Percentiles rank a stretch among this genome's conserved stretches.
Evolutionary conservation across 2,888 invertebrate species (phyloP).

Genomic region (Drosophila histrio): DNA sequence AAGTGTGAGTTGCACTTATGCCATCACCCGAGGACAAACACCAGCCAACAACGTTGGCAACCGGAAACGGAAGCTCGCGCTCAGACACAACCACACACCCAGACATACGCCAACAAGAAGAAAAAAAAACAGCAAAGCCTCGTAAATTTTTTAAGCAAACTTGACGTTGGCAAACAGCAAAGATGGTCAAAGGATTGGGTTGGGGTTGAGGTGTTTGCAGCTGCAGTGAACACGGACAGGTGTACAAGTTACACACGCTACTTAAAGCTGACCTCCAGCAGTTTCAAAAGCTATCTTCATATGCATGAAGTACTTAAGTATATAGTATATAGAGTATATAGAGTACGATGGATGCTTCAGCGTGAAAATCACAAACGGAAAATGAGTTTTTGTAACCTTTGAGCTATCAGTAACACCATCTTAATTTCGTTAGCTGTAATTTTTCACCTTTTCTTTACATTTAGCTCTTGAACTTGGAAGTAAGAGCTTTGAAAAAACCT

Average conservation of each 20-base stretch:
- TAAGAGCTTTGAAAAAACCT: background rate
- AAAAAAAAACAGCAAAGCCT: slow-evolving; percentile 12
- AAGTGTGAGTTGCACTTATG: slow-evolving; percentile 26
- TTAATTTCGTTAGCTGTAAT: background rate
- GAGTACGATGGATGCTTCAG: background rate
- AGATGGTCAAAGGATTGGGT: background rate
- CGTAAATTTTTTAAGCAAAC: slow-evolving; percentile 44
- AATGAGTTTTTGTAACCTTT: background rate
- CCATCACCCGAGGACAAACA: slow-evolving; percentile 9
- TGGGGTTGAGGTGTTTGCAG: background rate
- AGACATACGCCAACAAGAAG: background rate
- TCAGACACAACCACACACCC: slow-evolving; percentile 5
- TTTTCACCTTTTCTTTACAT: background rate
- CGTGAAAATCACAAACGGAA: background rate
- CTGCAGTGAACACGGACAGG: slow-evolving; percentile 5
- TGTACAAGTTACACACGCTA: background rate
- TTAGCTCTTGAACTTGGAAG: background rate
- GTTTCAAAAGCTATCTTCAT: background rate
- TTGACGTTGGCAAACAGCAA: slow-evolving; percentile 24
- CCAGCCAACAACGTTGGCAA: slow-evolving; percentile 27
- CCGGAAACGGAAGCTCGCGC: slow-evolving; percentile 51
- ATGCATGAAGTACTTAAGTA: background rate
- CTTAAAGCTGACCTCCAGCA: background rate
- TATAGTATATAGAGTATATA: no score
- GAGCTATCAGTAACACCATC: background rate